A percentile compares a stretch with the other conserved stretches of the same genome.
phyloP scores from a whole-genome alignment of 2,888 invertebrate species.

The Mayetiola destructor region DNA sequence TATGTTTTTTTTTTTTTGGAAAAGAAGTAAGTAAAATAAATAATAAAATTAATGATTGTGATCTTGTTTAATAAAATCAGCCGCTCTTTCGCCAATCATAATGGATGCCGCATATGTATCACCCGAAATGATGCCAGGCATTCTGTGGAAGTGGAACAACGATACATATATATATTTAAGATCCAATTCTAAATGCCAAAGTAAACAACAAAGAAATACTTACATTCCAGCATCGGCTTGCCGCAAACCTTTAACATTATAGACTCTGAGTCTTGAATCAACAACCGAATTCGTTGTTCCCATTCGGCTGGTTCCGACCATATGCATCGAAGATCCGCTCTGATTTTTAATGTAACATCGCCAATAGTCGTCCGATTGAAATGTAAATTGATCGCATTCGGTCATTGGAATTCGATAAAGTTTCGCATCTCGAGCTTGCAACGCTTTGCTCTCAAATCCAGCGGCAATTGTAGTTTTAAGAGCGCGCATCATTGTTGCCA shows the following conservation, averaged over 20 bases:
- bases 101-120: slow-evolving; percentile 47
- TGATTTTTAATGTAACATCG: slow-evolving; percentile 41
- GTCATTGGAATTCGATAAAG: slow-evolving; percentile 52
- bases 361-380: slow-evolving; percentile 39
- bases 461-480: slow-evolving; percentile 21
- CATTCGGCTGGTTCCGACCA: slow-evolving; percentile 56
- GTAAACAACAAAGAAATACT: slow-evolving; percentile 70
- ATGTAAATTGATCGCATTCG: slow-evolving; percentile 44
- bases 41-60: too few relatives aligned
- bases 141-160: too few relatives aligned
- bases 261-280: slow-evolving; percentile 34
- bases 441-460: slow-evolving; percentile 32
- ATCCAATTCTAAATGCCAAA: too few relatives aligned
- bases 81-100: slow-evolving; percentile 52
- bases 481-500: slow-evolving; percentile 21
- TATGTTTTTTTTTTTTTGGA: too few relatives aligned
- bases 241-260: slow-evolving; percentile 29
- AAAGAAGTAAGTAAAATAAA: too few relatives aligned
- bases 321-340: slow-evolving; percentile 46
- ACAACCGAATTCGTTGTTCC: slow-evolving; percentile 41
- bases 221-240: slow-evolving; percentile 46
- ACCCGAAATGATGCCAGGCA: slow-evolving; percentile 46
- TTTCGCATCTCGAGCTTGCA: slow-evolving; percentile 32
- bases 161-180: too few relatives aligned
- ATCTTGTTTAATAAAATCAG: slow-evolving; percentile 46